A percentile compares a stretch with the other conserved stretches of the same genome.
Evolutionary conservation across 2,113 vertebrate species (phyloP).

Genomic region (Mustela lutreola): DNA sequence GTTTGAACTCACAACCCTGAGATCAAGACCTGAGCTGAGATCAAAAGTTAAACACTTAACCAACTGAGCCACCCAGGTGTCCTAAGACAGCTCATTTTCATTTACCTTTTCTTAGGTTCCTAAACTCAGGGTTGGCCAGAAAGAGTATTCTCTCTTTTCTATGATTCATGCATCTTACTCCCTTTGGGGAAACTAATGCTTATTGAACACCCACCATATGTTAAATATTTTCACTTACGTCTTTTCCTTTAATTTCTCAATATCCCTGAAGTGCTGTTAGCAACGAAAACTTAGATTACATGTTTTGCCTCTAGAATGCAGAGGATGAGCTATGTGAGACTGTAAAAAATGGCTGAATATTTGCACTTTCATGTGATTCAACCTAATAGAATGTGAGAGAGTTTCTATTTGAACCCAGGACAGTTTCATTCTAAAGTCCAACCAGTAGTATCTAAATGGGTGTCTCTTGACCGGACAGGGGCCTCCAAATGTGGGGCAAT

Average conservation of each 20-base stretch:
- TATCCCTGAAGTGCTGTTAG: neutral
- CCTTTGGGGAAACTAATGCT: slow-evolving; percentile 37
- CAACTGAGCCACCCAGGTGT: neutral
- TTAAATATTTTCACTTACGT: neutral
- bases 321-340: neutral
- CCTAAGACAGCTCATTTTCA: neutral
- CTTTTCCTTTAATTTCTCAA: slow-evolving; percentile 20
- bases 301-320: neutral
- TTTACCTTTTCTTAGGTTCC: neutral
- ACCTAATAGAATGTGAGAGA: neutral
- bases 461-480: neutral
- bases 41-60: neutral
- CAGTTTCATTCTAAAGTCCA: neutral
- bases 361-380: neutral
- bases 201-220: neutral
- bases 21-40: neutral
- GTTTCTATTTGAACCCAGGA: neutral
- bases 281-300: neutral
- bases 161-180: neutral
- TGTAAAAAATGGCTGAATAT: neutral
- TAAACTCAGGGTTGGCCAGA: neutral
- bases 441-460: neutral
- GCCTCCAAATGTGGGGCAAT: neutral
- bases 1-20: neutral
- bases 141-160: neutral